These are phyloP conservation scores for Pogonus chalceus DNA, from an alignment of 1,140 invertebrate species.

Conservation along the genomic window DNA sequence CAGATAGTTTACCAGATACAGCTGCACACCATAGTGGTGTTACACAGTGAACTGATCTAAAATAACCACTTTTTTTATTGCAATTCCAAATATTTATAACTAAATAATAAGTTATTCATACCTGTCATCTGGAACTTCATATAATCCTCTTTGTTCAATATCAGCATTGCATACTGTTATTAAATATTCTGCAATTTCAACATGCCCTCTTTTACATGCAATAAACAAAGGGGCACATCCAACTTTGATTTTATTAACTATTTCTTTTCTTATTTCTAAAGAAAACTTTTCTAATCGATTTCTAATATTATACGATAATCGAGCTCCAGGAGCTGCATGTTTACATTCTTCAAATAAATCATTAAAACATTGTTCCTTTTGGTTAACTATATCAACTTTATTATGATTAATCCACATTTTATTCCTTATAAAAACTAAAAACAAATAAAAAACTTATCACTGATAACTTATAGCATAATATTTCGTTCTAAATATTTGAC, in stretches of 20 bases:
- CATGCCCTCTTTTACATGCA: slow-evolving; percentile 72
- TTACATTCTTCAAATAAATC: slow-evolving; percentile 61
- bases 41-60: slow-evolving; percentile 63
- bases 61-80: no score
- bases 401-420: slow-evolving; percentile 33
- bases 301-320: slow-evolving; percentile 52
- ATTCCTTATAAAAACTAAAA: background rate
- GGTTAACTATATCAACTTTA: slow-evolving; percentile 37
- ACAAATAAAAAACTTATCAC: background rate
- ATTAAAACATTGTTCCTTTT: slow-evolving; percentile 50
- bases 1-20: slow-evolving; percentile 70
- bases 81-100: background rate
- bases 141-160: slow-evolving; percentile 73
- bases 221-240: slow-evolving; percentile 82
- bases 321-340: slow-evolving; percentile 53
- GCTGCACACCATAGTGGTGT: slow-evolving; percentile 90
- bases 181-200: slow-evolving; percentile 82
- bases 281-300: slow-evolving; percentile 52
- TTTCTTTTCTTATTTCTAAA: slow-evolving; percentile 45
- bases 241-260: slow-evolving; percentile 54
- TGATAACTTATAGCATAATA: no score
- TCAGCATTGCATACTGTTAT: slow-evolving; percentile 71
- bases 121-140: slow-evolving; percentile 58
- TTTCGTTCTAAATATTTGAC: background rate
- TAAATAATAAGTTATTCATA: slow-evolving; percentile 15